Base-by-base conservation (phyloP, 2,888 invertebrate species). In the Drymonia ruficornis region DNA sequence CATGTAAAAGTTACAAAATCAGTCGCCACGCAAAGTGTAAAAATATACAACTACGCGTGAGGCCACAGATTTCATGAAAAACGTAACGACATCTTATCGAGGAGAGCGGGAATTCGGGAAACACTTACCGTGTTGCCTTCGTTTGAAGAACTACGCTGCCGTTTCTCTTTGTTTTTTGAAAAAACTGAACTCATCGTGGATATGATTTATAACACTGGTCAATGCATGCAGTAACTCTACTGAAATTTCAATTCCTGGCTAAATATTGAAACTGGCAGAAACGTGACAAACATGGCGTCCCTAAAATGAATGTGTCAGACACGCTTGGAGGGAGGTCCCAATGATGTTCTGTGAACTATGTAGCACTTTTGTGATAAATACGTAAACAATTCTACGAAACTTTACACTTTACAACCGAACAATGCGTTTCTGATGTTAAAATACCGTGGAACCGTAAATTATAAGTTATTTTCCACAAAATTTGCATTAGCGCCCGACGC, bases 231-330 rank as follows among this genome's bases (percentile, higher is more conserved):
- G 34, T 49, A 23, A 59, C 52, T 56, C 56, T 61, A 66, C 50
- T 62, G 58, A 42, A 65, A 64, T 65, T 62, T 56, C 43, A 75
- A 72, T 73, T 78, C 80, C 78, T 78, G 66, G 60, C 72, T 76
- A 78, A 79, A 79, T 80, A 67, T 78, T 82, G 81, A 79, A 78
- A 84, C 79, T 83, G 73, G 83, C 78, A 86, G 89, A 91, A 91
- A 90, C 90, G 90, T 90, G 90, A 91, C 90, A 86, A 90, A 89
- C 82, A 91, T 91, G 90, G 90, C 90, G 90, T 87, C 87, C 66
- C 52, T 65, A 63, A 68, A 78, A 80, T 75, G 43, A 36, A n/a
- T 11, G 73, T 82, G 83, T 83, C 84, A 83, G 70, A 69, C 60
- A 70, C 60, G 72, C 66, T 74, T 65, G 57, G 67, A 67, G 64